A percentile compares a stretch with the other conserved stretches of the same genome.
phyloP scores from a whole-genome alignment of 2,888 invertebrate species.

The Drosophila limbata region DNA sequence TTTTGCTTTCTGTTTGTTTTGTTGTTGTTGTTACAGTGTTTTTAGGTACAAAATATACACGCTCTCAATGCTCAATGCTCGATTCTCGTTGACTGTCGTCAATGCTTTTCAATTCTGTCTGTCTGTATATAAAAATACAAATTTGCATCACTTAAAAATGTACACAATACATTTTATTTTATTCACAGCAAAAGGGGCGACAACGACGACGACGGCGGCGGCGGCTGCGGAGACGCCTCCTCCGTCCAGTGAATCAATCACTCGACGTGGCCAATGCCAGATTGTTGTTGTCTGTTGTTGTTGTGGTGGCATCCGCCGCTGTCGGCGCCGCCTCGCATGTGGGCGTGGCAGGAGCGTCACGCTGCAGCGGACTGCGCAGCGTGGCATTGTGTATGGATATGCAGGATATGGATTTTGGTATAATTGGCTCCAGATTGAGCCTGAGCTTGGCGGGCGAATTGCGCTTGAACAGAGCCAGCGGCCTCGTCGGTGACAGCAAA shows the following conservation, averaged over 20 bases:
- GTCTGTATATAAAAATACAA: constrained; percentile 47
- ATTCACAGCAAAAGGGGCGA: constrained; percentile 68
- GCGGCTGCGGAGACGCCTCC: constrained; percentile 21
- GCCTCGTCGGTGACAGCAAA: constrained; percentile 67
- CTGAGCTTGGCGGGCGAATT: constrained; percentile 82
- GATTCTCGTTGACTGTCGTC: constrained; percentile 10
- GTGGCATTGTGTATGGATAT: constrained; percentile 76
- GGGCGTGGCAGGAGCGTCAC: constrained; percentile 68
- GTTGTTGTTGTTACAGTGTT: constrained; percentile 14
- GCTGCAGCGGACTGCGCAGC: constrained; percentile 51
- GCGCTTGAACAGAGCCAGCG: constrained; percentile 75
- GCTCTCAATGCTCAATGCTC: constrained; percentile 10
- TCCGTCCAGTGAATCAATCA: constrained; percentile 55
- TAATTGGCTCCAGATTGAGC: constrained; percentile 78
- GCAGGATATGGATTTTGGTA: constrained; percentile 82
- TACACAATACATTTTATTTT: constrained; percentile 40
- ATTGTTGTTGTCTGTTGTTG: constrained; percentile 42
- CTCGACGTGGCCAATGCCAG: constrained; percentile 49
- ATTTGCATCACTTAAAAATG: constrained; percentile 48
- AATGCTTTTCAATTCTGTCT: constrained; percentile 24
- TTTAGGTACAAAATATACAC: constrained; percentile 60
- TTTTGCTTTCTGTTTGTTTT: constrained; percentile 24
- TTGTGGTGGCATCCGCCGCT: background rate
- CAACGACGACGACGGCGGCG: constrained; percentile 10
- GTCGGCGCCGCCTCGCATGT: constrained; percentile 58